phyloP scores from a whole-genome alignment of 2,888 invertebrate species.

The Trachelus iudaicus region DNA sequence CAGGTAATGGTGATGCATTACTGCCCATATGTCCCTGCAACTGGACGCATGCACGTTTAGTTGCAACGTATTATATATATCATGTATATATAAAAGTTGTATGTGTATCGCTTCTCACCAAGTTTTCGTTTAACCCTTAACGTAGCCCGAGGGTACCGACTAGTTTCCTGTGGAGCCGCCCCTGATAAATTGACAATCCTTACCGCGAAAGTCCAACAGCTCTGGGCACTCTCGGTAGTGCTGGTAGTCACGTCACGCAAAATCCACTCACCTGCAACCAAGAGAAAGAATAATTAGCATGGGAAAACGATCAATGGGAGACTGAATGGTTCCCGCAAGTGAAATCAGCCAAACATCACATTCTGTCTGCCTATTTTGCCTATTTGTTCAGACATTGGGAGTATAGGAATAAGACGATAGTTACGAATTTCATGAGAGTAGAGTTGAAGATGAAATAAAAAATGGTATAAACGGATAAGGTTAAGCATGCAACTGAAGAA shows the following conservation, averaged over 20 bases:
- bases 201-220: slow-evolving; percentile 1
- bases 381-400: no score
- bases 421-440: neutral
- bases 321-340: neutral
- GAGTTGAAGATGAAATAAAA: no score
- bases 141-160: slow-evolving; percentile 12
- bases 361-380: no score
- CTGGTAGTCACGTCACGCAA: neutral
- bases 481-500: slow-evolving; percentile 25
- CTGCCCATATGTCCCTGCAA: slow-evolving; percentile 24
- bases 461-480: no score
- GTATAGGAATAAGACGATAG: neutral
- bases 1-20: slow-evolving; percentile 44
- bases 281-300: slow-evolving; percentile 11
- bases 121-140: slow-evolving; percentile 30
- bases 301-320: neutral
- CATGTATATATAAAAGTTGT: neutral
- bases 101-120: neutral
- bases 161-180: slow-evolving; percentile 1
- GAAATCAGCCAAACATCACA: neutral
- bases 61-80: neutral
- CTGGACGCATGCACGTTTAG: neutral
- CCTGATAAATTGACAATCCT: neutral
- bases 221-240: neutral
- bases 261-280: slow-evolving; percentile 29